A percentile compares a stretch with the other conserved stretches of the same genome.
Conservation (phyloP, 2,797 vertebrate genomes). For the Sarcoramphus papa region DNA sequence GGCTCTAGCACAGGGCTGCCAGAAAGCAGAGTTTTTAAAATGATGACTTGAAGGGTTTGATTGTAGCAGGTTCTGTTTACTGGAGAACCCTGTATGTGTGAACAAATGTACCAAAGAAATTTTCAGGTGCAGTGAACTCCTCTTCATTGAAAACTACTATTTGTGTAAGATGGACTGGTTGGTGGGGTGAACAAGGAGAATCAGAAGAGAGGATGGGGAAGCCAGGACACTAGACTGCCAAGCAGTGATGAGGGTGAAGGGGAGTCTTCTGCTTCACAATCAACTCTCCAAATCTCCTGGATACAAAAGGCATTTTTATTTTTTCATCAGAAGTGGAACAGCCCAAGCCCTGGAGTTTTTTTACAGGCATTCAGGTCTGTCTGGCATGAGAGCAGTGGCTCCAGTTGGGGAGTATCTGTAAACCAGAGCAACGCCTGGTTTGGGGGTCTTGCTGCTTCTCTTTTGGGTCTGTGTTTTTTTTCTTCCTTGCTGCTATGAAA, state of each 20-base stretch:
- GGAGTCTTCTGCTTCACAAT: background rate
- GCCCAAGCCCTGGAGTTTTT: background rate
- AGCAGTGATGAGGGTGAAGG: background rate
- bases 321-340: background rate
- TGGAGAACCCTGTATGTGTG: background rate
- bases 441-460: background rate
- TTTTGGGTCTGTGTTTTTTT: background rate
- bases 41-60: background rate
- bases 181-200: background rate
- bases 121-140: background rate
- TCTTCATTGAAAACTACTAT: background rate
- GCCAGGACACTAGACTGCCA: accelerated
- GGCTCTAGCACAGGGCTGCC: background rate
- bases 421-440: background rate
- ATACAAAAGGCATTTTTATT: too few species aligned
- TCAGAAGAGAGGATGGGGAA: background rate
- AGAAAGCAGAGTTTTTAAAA: background rate
- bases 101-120: accelerated
- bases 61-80: background rate
- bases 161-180: background rate
- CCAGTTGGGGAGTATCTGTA: background rate
- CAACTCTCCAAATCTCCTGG: too few species aligned
- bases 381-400: background rate
- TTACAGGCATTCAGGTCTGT: accelerated
- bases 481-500: background rate